Conservation (phyloP, 2,797 vertebrate genomes). For the Megaceryle alcyon region DNA sequence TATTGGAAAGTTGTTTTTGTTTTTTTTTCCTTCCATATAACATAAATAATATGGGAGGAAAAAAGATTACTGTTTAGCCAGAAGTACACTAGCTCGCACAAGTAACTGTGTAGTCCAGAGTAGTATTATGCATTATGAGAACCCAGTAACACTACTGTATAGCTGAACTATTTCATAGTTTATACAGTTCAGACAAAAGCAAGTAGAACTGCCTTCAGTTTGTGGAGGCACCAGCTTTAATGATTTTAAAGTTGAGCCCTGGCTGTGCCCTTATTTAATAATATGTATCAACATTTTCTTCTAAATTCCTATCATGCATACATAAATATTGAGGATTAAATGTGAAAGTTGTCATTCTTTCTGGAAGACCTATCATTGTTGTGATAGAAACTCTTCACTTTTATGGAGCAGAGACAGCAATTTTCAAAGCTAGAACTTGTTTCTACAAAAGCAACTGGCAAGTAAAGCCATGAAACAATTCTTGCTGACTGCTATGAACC, state of each 20-base stretch:
- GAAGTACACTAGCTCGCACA: neutral
- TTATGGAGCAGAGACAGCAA: neutral
- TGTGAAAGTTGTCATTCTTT: neutral
- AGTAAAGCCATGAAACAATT: neutral
- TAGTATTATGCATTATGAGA: neutral
- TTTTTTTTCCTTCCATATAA: neutral
- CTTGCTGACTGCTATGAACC: neutral
- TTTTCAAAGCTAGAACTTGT: neutral
- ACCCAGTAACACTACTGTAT: neutral
- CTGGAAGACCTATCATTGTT: neutral
- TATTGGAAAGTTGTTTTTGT: neutral
- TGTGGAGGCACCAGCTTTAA: neutral
- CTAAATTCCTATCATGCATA: neutral
- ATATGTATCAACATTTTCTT: neutral
- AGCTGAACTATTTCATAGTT: neutral
- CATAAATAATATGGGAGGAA: neutral
- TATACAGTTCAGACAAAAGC: neutral
- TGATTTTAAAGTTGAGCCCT: neutral
- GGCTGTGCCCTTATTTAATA: neutral
- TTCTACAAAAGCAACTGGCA: neutral
- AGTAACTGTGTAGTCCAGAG: neutral
- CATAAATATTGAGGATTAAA: neutral
- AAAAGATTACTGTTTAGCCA: neutral
- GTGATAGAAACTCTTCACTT: neutral
- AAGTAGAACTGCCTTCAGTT: neutral